Base-by-base conservation (phyloP, 2,888 invertebrate genomes). In the Troglohyphantes excavatus region DNA sequence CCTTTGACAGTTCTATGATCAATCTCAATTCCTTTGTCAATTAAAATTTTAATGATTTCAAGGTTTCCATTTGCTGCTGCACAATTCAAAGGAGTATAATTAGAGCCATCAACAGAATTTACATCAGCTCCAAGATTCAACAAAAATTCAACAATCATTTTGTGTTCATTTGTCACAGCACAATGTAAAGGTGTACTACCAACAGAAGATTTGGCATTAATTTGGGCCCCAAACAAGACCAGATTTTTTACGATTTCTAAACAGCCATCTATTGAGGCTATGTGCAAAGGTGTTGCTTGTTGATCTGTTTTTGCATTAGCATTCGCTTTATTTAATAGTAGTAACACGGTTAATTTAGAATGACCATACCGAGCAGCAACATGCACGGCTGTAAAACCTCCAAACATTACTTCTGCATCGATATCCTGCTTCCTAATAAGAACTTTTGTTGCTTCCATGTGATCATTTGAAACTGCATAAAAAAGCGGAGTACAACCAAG, bases 261-360 rank as follows among this genome's bases (percentile, higher is more conserved):
- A 19, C 29, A 6, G 26, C 39, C 39, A 11, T 43, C 6, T n/a
- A 23, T 11, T 11, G 39, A 33, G 33, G 79, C 43, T 23, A 43
- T 21, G 9, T 79, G 79, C 2, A 79, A 33, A 23, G 79, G 65
- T 2, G 70, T 72, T 21, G 99, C 99, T 0, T 97, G 96, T 95
- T 99, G 99, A 82, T 95, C 94, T 93, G 99, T 99, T n/a, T 94
- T 94, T 3, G 95, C 95, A 93, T 96, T 94, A 0, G 98, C 94
- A 33, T 63, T 39, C 2, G 84, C 61, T 73, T 23, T 11, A 75
- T 29, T n/a, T 75, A 67, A 23, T 21, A 19, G 6, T 75, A 82
- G 13, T 17, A 23, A 1, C 0, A 17, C 17, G 9, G 68, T 43
- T 59, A 46, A n/a, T 21, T 43, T 11, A 1, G 68, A 6, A 11